Base-by-base conservation (phyloP, 1,140 invertebrate species). In the Drosophila sp. region DNA sequence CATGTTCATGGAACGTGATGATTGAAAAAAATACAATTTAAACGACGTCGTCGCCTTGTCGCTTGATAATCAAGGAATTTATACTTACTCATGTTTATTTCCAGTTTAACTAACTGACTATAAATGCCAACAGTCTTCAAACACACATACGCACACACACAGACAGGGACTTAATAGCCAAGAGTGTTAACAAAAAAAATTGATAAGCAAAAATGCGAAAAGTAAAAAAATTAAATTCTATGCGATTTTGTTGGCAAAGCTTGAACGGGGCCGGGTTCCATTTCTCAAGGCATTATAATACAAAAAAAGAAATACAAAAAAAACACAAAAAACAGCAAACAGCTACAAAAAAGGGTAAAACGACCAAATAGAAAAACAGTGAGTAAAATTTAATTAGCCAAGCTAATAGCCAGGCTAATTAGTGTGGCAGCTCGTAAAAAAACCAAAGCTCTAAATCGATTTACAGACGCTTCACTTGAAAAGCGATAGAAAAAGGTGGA, bases 1-100 rank as follows among this genome's bases (percentile, higher is more conserved):
- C 81, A 84, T 86, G 77, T 86, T 81, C 75, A 78, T 78, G 74
- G 81, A 86, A 87, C 78, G 81, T 86, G 78, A 87, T 86, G 81
- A 87, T 86, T 87, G 81, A 43, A 51, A 38, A 62, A 62, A 56
- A 71, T n/a, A n/a, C n/a, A 38, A 13, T 11, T 4, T 2, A 3
- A 36, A 36, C 34, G 3, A 11, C 27, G 65, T 63, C 54, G 72
- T 59, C 57, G 75, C 48, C 72, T 64, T 66, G 61, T 43, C 56
- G 63, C 70, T 67, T 43, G 81, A 86, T 86, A 86, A 82, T 51
- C 54, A 59, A 75, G 78, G 81, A 86, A 86, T 86, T 81, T 86
- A 25, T 59, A 71, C 82, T 86, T 86, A 87, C 82, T 86, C 82
- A 86, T 87, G 65, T 78, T 78, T 78, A 87, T 86, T 86, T 86